These are phyloP conservation scores for Tokudaia tokunoshimensis DNA, from an alignment of 2,797 vertebrate genomes.

Conservation along the genomic window DNA sequence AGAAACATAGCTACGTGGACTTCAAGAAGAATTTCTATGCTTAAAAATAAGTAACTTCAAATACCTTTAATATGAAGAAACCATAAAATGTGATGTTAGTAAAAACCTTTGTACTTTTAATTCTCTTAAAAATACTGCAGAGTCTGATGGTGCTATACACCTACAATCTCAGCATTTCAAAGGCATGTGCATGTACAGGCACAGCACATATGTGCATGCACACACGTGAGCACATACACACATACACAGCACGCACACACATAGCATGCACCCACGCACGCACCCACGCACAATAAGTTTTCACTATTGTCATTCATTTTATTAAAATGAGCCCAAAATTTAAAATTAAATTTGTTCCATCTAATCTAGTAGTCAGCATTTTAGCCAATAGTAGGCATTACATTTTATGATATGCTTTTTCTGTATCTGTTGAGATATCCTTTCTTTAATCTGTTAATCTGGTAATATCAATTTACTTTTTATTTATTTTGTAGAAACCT, in stretches of 20 bases:
- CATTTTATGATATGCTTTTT: not conserved
- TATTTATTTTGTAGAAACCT: not conserved
- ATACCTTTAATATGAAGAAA: not conserved
- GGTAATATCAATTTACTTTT: not conserved
- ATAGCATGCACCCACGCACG: not conserved
- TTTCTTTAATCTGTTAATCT: not conserved
- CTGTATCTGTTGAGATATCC: not conserved
- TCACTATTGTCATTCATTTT: not conserved
- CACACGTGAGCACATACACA: not conserved
- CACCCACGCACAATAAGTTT: not conserved
- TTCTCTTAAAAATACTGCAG: slow-evolving; percentile 20
- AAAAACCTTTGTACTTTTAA: slow-evolving; percentile 6
- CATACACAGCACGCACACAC: not conserved
- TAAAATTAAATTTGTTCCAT: not conserved
- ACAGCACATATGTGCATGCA: not conserved
- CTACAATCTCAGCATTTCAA: not conserved
- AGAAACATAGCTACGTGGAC: not conserved
- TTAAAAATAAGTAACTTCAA: slow-evolving; percentile 1
- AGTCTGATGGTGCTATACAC: not conserved
- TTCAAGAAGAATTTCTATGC: not conserved
- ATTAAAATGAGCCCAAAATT: not conserved
- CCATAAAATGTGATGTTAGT: not conserved
- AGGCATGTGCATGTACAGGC: not conserved
- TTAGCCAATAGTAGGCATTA: not conserved
- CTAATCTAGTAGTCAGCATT: not conserved